phyloP scores from a whole-genome alignment of 2,113 vertebrate genomes.

The Rhinopomastus cyanomelas region DNA sequence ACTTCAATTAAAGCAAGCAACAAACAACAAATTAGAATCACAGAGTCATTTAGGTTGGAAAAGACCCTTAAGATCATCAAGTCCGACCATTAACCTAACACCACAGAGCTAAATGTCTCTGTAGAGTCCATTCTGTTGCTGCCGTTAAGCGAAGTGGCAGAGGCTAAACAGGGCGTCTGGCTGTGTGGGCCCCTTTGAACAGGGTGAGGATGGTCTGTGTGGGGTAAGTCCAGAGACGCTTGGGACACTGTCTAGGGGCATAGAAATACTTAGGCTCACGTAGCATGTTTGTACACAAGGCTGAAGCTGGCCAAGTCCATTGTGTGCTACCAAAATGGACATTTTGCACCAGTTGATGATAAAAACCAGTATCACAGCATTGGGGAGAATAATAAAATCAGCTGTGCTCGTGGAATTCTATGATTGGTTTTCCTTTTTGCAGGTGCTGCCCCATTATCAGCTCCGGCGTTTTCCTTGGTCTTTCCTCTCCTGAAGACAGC shows the following conservation, averaged over 20 bases:
- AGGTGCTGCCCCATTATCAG: constrained; percentile 75
- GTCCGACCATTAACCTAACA: not conserved
- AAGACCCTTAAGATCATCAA: not conserved
- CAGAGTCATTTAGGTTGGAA: not conserved
- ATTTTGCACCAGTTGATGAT: not conserved
- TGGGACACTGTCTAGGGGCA: not conserved
- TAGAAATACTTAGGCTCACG: not conserved
- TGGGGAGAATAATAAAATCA: not conserved
- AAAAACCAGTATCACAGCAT: not conserved
- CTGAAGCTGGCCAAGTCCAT: not conserved
- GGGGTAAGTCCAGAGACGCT: too few relatives aligned
- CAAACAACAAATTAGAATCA: not conserved
- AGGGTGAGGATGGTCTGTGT: not conserved
- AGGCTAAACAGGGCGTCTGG: not conserved
- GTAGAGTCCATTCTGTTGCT: not conserved
- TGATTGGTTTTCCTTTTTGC: not conserved
- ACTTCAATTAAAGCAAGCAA: not conserved
- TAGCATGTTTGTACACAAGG: not conserved
- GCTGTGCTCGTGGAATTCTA: not conserved
- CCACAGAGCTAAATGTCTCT: not conserved
- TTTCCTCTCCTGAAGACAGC: constrained; percentile 92
- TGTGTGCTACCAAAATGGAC: not conserved
- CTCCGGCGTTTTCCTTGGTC: constrained; percentile 86
- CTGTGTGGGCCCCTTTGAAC: not conserved
- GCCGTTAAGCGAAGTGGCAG: not conserved